These are phyloP conservation scores for Cinclus cinclus DNA, from an alignment of 2,113 vertebrate genomes.

Conservation along the genomic window DNA sequence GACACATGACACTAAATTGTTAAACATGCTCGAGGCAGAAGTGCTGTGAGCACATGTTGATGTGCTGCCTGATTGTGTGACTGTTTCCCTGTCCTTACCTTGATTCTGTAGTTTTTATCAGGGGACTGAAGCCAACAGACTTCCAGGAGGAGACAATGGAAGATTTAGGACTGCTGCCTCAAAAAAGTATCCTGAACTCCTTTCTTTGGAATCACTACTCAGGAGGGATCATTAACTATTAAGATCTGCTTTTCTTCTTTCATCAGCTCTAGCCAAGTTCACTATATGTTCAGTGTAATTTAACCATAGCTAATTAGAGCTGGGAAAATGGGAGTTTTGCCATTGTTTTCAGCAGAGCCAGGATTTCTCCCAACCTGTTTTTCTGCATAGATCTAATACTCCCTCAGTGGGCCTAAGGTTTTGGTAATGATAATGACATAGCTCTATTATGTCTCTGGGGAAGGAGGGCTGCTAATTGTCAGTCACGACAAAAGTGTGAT, in stretches of 20 bases:
- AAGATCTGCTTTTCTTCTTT: slow-evolving; percentile 14
- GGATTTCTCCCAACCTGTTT: slow-evolving; percentile 33
- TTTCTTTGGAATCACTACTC: not conserved
- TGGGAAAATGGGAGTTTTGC: slow-evolving; percentile 50
- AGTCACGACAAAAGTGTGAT: slow-evolving; percentile 41
- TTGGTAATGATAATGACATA: slow-evolving; percentile 62
- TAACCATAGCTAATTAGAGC: slow-evolving; percentile 55
- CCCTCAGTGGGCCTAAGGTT: slow-evolving; percentile 35
- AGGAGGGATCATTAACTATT: not conserved
- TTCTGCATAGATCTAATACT: slow-evolving; percentile 37
- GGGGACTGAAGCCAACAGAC: not conserved
- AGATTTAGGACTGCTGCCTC: not conserved
- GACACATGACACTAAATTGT: not conserved
- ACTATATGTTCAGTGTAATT: slow-evolving; percentile 28
- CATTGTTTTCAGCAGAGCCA: slow-evolving; percentile 32
- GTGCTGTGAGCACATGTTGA: rapidly evolving
- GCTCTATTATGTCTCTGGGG: slow-evolving; percentile 20
- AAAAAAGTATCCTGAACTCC: not conserved
- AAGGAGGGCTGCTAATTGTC: slow-evolving; percentile 42
- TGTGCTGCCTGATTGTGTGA: not conserved
- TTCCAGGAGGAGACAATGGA: not conserved
- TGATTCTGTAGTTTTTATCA: not conserved
- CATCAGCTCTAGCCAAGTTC: not conserved
- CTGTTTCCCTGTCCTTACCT: not conserved
- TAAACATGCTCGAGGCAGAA: not conserved